These are phyloP conservation scores for Podarcis raffonei DNA, from an alignment of 2,113 vertebrate genomes.

Conservation along the genomic window DNA sequence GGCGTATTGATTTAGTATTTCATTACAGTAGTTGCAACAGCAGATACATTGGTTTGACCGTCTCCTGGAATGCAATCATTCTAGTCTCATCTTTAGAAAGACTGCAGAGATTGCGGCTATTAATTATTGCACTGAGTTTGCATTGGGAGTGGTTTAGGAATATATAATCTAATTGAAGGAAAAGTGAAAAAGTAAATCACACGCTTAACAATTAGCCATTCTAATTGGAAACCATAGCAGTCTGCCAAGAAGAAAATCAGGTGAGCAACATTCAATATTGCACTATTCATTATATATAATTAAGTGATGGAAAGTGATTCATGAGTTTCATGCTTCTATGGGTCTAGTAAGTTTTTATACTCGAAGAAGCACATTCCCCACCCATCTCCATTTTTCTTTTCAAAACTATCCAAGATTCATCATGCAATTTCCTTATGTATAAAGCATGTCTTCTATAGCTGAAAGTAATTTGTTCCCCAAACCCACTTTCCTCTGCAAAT, in stretches of 20 bases:
- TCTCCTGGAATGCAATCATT: constrained; percentile 17
- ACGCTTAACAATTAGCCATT: background rate
- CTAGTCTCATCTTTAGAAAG: background rate
- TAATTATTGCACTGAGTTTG: background rate
- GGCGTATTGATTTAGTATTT: constrained; percentile 30
- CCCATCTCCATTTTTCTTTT: background rate
- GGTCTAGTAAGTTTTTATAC: background rate
- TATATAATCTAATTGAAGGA: constrained; percentile 26
- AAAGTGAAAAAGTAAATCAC: background rate
- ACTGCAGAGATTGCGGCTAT: constrained; percentile 14
- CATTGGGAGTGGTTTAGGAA: background rate
- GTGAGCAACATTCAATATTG: constrained; percentile 25
- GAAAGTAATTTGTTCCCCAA: background rate
- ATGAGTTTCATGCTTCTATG: background rate
- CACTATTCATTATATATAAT: constrained; percentile 25
- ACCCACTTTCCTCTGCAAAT: background rate
- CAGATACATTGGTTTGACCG: constrained; percentile 28
- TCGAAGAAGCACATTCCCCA: background rate
- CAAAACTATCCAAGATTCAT: background rate
- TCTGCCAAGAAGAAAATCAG: constrained; percentile 32
- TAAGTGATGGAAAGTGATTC: background rate
- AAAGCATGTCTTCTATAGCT: background rate
- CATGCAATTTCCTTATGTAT: background rate
- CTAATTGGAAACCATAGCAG: background rate
- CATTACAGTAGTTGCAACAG: constrained; percentile 15